These are phyloP conservation scores for Platanista minor DNA, from an alignment of 2,113 vertebrate genomes.

Conservation along the genomic window DNA sequence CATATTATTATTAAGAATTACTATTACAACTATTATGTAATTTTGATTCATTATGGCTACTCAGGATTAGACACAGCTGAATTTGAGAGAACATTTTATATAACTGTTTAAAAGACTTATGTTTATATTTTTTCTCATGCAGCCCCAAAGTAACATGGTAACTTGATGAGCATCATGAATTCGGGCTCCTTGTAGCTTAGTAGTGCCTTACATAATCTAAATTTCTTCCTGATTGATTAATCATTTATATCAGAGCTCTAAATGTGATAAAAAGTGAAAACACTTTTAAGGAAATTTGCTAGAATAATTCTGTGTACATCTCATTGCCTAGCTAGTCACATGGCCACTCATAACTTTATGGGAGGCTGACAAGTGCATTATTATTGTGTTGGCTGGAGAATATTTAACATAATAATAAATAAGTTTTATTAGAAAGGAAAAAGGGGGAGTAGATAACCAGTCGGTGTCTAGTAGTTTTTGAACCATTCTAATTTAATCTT, in stretches of 20 bases:
- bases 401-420: background rate
- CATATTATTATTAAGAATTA: background rate
- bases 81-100: background rate
- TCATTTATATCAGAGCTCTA: background rate
- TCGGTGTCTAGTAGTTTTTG: background rate
- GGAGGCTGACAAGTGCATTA: background rate
- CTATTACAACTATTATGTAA: background rate
- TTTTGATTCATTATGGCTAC: background rate
- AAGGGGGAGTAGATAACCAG: rapidly evolving
- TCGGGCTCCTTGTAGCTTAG: background rate
- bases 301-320: background rate
- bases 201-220: background rate
- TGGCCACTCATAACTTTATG: background rate
- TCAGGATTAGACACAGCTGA: background rate
- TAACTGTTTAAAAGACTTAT: background rate
- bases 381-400: background rate
- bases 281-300: background rate
- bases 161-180: background rate
- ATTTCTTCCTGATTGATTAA: background rate
- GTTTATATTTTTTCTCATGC: background rate
- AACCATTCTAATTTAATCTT: background rate
- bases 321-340: background rate
- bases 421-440: background rate
- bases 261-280: background rate
- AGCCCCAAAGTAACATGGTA: background rate